Evolutionary conservation across 2,888 invertebrate species (phyloP), one percentile per base, ranked within the genome.

Genomic region (Monoplex corrugatus): DNA sequence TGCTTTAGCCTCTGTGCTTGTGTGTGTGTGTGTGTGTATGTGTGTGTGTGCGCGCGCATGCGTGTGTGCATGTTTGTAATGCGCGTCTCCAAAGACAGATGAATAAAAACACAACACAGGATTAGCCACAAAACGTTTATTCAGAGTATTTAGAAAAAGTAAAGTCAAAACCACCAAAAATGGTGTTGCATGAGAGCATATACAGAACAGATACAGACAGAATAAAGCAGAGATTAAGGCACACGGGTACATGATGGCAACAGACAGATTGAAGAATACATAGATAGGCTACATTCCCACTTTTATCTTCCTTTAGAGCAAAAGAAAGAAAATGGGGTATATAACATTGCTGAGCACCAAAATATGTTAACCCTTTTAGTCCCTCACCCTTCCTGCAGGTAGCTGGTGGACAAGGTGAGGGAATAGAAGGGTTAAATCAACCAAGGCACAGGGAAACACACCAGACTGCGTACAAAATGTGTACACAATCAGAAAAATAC

Each of bases 181-280:
- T 13, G 10, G 3, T 75, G 75, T n/a, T n/a, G 23, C 75, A 75
- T 19, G 38, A 75, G 19, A 19, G 35, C 13, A 6, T 35, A 38
- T 75, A 75, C 23, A 75, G 38, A 75, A 35, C 38, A 75, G 38
- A 75, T 75, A 75, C 35, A n/a, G n/a, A n/a, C 75, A 75, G 75
- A n/a, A 8, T 32, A 68, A 68, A 68, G 32, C 38, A 75, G 38
- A 75, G 75, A 38, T 8, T 35, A 75, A 75, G 75, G 75, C 75
- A 75, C 75, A 35, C 38, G 38, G 10, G 75, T 75, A 75, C 38
- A 75, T n/a, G 23, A 38, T 75, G 16, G 75, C 57, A 16, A 23
- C 19, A 57, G 57, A 57, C 57, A 57, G 57, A 57, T 38, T 16
- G 38, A 75, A 75, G 75, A 75, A 35, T 75, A 38, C 75, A 75